These are phyloP conservation scores for Fukomys damarensis DNA, from an alignment of 2,113 vertebrate species.

Conservation along the genomic window DNA sequence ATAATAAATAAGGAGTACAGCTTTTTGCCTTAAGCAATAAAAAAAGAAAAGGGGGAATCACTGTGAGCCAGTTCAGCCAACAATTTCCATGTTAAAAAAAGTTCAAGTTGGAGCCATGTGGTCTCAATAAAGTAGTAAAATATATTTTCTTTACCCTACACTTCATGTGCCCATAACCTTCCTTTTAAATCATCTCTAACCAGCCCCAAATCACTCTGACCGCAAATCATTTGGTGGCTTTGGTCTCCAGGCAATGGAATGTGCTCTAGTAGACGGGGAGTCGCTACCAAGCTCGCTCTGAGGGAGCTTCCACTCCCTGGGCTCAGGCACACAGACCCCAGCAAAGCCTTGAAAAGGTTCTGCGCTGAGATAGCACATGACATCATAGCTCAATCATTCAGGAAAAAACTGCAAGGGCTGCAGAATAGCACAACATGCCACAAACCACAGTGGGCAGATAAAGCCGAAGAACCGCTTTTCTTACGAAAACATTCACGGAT, in stretches of 20 bases:
- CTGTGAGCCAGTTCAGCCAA: constrained; percentile 82
- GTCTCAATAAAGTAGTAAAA: constrained; percentile 88
- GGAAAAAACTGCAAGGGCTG: constrained; percentile 83
- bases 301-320: constrained; percentile 76
- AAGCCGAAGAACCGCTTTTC: constrained; percentile 80
- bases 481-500: constrained; percentile 84
- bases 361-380: constrained; percentile 85
- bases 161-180: constrained; percentile 87
- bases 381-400: constrained; percentile 87
- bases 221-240: constrained; percentile 87
- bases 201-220: constrained; percentile 87
- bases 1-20: constrained; percentile 56
- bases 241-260: constrained; percentile 85
- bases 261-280: constrained; percentile 84
- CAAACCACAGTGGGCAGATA: constrained; percentile 84
- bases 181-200: constrained; percentile 88
- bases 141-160: constrained; percentile 88
- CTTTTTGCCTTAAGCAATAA: constrained; percentile 80
- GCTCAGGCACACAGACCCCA: constrained; percentile 79
- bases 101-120: constrained; percentile 87
- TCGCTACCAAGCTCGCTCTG: constrained; percentile 78
- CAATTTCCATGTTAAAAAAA: constrained; percentile 82
- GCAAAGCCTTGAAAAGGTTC: constrained; percentile 75
- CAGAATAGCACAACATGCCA: constrained; percentile 83
- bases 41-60: constrained; percentile 64